A percentile compares a stretch with the other conserved stretches of the same genome.
phyloP scores from a whole-genome alignment of 2,113 vertebrate genomes.

The Nycticorax nycticorax region DNA sequence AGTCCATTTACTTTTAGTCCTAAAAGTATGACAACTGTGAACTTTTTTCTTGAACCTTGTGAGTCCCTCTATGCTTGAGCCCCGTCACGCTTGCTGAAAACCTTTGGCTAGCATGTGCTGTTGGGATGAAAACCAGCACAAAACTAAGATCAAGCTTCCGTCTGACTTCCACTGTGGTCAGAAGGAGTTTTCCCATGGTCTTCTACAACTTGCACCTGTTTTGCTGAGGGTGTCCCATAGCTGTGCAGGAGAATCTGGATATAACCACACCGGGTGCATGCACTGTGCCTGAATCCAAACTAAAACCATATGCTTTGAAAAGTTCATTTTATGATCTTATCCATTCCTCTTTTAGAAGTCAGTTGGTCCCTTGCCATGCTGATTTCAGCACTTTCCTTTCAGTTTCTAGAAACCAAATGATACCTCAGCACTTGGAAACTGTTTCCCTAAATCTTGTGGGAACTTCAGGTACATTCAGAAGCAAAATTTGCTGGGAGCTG shows the following conservation, averaged over 20 bases:
- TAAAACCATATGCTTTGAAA: background rate
- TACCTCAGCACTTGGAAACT: background rate
- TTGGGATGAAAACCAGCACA: background rate
- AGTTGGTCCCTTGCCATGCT: background rate
- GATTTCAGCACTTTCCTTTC: background rate
- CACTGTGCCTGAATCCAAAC: background rate
- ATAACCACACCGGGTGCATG: background rate
- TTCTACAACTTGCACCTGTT: background rate
- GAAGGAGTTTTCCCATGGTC: background rate
- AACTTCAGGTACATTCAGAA: background rate
- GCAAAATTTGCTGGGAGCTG: background rate
- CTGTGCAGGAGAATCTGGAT: background rate
- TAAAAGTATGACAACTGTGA: background rate
- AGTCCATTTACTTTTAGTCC: background rate
- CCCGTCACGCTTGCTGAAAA: background rate
- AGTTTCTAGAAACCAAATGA: background rate
- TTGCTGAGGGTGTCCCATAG: background rate
- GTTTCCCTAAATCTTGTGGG: background rate
- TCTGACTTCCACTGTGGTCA: background rate
- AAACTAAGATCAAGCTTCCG: background rate
- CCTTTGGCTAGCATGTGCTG: background rate
- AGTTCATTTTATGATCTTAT: background rate
- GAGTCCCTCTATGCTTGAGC: fast-evolving
- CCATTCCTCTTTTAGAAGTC: background rate
- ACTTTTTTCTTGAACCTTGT: background rate